Percentiles rank a stretch among this genome's conserved stretches.
Evolutionary conservation across 2,113 vertebrate genomes (phyloP).

Genomic region (Emydura subglobosa): DNA sequence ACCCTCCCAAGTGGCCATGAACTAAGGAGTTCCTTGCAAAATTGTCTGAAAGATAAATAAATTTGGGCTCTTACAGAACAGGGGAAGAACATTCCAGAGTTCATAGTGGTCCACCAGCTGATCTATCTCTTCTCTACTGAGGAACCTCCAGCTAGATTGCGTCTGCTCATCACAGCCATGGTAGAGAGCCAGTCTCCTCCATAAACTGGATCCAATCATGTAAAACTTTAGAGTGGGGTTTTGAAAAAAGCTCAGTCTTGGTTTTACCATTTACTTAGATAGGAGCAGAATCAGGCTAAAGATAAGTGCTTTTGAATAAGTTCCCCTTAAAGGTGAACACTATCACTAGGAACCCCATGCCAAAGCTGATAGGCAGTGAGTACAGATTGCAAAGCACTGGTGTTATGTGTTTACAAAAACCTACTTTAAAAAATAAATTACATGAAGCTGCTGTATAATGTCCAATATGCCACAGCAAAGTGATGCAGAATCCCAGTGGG

Average conservation of each 20-base stretch:
- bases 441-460: background rate
- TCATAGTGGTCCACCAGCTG: background rate
- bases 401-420: background rate
- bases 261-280: background rate
- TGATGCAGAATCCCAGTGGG: background rate
- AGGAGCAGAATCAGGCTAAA: background rate
- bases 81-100: background rate
- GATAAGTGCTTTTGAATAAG: background rate
- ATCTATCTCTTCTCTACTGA: background rate
- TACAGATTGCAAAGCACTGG: background rate
- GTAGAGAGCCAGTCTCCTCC: background rate
- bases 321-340: background rate
- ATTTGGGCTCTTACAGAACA: background rate
- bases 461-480: background rate
- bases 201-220: background rate
- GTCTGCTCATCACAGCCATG: background rate
- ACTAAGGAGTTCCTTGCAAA: background rate
- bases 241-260: background rate
- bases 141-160: background rate
- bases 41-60: background rate
- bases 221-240: background rate
- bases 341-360: accelerated
- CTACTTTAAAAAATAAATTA: accelerated
- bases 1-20: background rate
- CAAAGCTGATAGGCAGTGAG: background rate